A percentile compares a stretch with the other conserved stretches of the same genome.
These are phyloP conservation scores for Diadumene lineata DNA, from an alignment of 92 coral and sea anemone genomes.

Conservation along the genomic window DNA sequence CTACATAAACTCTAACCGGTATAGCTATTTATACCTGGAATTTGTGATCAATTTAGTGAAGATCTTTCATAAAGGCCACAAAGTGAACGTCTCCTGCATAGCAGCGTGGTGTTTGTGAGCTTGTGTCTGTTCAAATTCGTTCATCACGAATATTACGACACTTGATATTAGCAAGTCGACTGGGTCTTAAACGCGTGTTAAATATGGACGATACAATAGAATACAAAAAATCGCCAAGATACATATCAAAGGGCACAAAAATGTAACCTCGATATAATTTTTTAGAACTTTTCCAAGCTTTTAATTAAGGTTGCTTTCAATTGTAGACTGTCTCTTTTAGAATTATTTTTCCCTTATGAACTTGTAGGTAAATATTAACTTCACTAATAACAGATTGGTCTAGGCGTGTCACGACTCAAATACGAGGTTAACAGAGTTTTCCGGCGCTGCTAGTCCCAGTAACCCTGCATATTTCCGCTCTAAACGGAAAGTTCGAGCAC, in stretches of 20 bases:
- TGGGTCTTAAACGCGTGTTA: too few relatives aligned
- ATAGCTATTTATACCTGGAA: neutral
- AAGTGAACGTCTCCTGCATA: conserved; percentile 7
- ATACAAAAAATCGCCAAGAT: too few relatives aligned
- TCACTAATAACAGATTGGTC: conserved; percentile 8
- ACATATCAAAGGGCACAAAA: too few relatives aligned
- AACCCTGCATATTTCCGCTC: conserved; percentile 27
- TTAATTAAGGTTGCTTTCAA: too few relatives aligned
- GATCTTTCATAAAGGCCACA: neutral
- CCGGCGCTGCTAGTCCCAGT: conserved; percentile 31
- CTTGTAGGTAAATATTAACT: neutral
- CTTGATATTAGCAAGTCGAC: conserved; percentile 6
- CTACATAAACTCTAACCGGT: neutral
- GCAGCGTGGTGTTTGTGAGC: conserved; percentile 6
- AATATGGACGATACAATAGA: too few relatives aligned
- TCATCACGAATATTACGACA: conserved; percentile 22
- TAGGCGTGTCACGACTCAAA: conserved; percentile 29
- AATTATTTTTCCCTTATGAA: too few relatives aligned
- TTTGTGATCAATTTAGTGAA: neutral
- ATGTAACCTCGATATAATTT: too few relatives aligned
- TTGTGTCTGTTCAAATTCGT: conserved; percentile 14
- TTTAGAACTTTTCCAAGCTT: too few relatives aligned
- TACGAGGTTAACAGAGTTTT: conserved; percentile 41
- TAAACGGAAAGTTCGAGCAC: conserved; percentile 27
- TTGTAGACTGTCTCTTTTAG: too few relatives aligned